phyloP scores from a whole-genome alignment of 2,113 vertebrate genomes.

The Sinocyclocheilus maitianheensis region DNA sequence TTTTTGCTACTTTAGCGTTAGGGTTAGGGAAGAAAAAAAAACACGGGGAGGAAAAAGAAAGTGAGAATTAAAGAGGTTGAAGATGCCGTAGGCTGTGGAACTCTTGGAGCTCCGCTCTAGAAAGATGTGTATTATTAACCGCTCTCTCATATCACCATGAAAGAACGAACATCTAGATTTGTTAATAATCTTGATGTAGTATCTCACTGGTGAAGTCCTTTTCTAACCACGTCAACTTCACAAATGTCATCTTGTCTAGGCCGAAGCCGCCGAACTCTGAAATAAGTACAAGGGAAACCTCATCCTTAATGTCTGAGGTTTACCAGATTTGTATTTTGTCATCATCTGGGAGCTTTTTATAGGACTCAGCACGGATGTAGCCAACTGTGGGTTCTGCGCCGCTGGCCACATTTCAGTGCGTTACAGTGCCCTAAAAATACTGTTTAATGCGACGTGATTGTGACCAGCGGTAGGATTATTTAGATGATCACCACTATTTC shows the following conservation, averaged over 20 bases:
- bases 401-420: too few species aligned
- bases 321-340: constrained; percentile 4
- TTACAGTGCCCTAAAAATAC: too few species aligned
- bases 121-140: not conserved
- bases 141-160: not conserved
- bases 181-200: not conserved
- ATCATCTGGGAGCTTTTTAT: too few species aligned
- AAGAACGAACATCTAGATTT: not conserved
- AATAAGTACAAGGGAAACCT: not conserved
- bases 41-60: too few species aligned
- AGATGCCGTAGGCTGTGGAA: not conserved
- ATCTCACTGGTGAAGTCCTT: not conserved
- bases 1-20: not conserved
- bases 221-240: not conserved
- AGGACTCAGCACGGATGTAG: too few species aligned
- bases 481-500: too few species aligned
- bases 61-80: not conserved
- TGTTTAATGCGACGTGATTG: too few species aligned
- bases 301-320: not conserved
- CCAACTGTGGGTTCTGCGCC: too few species aligned
- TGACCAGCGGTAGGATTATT: too few species aligned
- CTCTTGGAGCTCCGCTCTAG: not conserved
- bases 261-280: not conserved
- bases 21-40: too few species aligned
- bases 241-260: not conserved